Evolutionary conservation across 92 coral and sea anemone species (phyloP), one percentile per base, ranked within the genome.

Genomic region (Palythoa grandiflora): DNA sequence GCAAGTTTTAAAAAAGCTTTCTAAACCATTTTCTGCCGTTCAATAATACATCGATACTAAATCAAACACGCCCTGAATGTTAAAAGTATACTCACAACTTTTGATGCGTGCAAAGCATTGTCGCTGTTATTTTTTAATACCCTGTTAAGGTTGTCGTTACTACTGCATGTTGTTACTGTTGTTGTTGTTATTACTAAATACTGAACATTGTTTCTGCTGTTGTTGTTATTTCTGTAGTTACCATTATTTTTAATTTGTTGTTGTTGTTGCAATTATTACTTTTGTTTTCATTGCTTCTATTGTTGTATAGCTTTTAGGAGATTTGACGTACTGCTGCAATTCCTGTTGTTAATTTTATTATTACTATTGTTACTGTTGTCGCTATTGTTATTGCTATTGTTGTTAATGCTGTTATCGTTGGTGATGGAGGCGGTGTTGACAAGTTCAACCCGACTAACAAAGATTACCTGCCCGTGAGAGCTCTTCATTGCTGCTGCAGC

Each of bases 391-490:
- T 55, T 55, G 61, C 61, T 55, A 55, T 1, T 55, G 61, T 55
- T 55, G 11, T 55, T 55, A 55, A 0, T 55, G 17, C 17, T 55
- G 11, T 55, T 55, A 55, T 11, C 1, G 61, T 55, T 9, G 61
- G 17, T 55, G 61, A 55, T 9, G 14, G 14, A 17, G 35, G 70
- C 3, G 2, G 21, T 63, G 28, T 7, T 5, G 17, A 3, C 11
- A 1, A 9, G 1, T 20, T 63, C 20, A 7, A 63, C 70, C 70
- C 5, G 19, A 59, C 20, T 12, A 9, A 63, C 70, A 28, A 11
- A 35, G 48, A 15, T 7, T n/a, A 93, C 95, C 92, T 93, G 92
- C 60, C 95, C 92, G 71, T 88, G 95, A 7, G 89, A 88, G 51
- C 71, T 75, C 84, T 91, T 93, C 73, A 93, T 79, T 35, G 95